These are phyloP conservation scores for Meiosimyza decipiens DNA, from an alignment of 2,888 invertebrate species.

Conservation along the genomic window DNA sequence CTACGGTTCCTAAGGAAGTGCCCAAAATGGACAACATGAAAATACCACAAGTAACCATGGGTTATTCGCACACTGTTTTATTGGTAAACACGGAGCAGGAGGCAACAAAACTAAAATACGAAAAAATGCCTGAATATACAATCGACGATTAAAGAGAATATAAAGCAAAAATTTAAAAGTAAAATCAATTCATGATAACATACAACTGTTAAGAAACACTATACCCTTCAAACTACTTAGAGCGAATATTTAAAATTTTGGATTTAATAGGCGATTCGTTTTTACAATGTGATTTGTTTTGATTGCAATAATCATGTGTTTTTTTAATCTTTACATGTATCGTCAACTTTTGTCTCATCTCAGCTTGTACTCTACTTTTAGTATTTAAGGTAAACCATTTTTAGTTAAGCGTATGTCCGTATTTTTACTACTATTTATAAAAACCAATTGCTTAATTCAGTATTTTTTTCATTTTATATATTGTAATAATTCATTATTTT, in stretches of 20 bases:
- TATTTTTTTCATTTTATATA: constrained; percentile 23
- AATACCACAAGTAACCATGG: constrained; percentile 84
- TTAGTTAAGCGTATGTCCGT: constrained; percentile 27
- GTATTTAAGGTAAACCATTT: constrained; percentile 18
- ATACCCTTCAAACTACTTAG: constrained; percentile 28
- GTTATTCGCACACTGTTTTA: constrained; percentile 85
- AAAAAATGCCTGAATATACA: constrained; percentile 69
- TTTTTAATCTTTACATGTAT: constrained; percentile 3
- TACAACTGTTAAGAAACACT: constrained; percentile 23
- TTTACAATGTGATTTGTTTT: constrained; percentile 27
- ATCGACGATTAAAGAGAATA: constrained; percentile 60
- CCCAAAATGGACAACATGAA: constrained; percentile 79
- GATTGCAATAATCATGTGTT: constrained; percentile 16
- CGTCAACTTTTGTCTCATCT: constrained; percentile 2
- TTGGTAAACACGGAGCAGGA: constrained; percentile 70
- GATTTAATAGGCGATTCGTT: constrained; percentile 12
- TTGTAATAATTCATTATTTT: constrained; percentile 3
- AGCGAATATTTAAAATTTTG: constrained; percentile 15
- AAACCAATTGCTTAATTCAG: constrained; percentile 36
- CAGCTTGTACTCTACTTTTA: constrained; percentile 1
- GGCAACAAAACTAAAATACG: constrained; percentile 70
- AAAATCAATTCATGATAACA: constrained; percentile 28
- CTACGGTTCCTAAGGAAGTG: constrained; percentile 89
- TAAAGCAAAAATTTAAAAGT: constrained; percentile 30
- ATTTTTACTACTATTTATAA: constrained; percentile 32